A percentile compares a stretch with the other conserved stretches of the same genome.
These are phyloP conservation scores for Trinectes maculatus DNA, from an alignment of 2,113 vertebrate species.

Conservation along the genomic window DNA sequence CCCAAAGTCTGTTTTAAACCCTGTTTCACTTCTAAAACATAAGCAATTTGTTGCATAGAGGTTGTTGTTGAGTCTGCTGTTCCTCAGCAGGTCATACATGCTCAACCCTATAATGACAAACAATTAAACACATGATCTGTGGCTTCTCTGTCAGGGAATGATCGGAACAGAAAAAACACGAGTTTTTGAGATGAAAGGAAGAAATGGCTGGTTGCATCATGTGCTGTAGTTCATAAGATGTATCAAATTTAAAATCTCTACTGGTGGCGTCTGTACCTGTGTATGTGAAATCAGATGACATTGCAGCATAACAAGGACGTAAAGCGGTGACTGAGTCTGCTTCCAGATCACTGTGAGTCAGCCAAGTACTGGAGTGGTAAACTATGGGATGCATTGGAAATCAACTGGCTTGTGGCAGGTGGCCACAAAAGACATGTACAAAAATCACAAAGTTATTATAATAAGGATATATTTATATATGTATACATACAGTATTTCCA, in stretches of 20 bases:
- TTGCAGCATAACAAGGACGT: constrained; percentile 65
- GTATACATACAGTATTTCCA: constrained; percentile 79
- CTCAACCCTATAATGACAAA: constrained; percentile 13
- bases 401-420: constrained; percentile 48
- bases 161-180: not conserved
- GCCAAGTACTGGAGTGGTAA: constrained; percentile 15
- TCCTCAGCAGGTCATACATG: not conserved
- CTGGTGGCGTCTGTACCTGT: not conserved
- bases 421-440: constrained; percentile 75
- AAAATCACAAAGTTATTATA: constrained; percentile 81
- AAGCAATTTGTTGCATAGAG: constrained; percentile 56
- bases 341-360: constrained; percentile 25
- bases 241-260: constrained; percentile 12
- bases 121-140: constrained; percentile 12
- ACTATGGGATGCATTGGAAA: constrained; percentile 9
- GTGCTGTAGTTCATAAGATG: constrained; percentile 4
- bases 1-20: constrained; percentile 19
- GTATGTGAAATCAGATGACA: constrained; percentile 44
- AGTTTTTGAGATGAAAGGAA: not conserved
- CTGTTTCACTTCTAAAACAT: constrained; percentile 38
- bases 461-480: constrained; percentile 80
- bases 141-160: constrained; percentile 21
- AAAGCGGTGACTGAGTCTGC: constrained; percentile 26
- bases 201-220: constrained; percentile 19
- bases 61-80: constrained; percentile 31